Evolutionary conservation across 2,797 vertebrate genomes (phyloP).

Genomic region (Hemibagrus guttatus): DNA sequence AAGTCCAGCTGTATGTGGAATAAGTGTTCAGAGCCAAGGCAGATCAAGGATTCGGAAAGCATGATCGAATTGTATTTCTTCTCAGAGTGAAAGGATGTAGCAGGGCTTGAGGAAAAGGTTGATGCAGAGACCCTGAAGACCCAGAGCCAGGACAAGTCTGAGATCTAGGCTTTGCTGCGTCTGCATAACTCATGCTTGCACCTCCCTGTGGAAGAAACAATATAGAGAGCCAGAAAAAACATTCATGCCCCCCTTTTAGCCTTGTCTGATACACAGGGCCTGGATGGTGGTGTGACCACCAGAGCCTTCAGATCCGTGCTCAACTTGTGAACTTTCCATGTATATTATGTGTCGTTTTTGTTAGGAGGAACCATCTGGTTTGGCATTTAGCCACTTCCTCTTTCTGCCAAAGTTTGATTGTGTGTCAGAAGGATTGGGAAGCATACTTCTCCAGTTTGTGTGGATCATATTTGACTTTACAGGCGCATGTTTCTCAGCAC

Average conservation of each 20-base stretch:
- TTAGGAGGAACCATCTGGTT: slow-evolving; percentile 1
- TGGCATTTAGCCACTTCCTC: slow-evolving; percentile 7
- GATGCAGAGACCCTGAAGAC: neutral
- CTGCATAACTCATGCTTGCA: neutral
- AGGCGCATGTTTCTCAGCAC: neutral
- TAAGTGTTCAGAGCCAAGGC: neutral
- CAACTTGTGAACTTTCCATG: neutral
- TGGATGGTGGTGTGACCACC: neutral
- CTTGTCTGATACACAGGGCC: neutral
- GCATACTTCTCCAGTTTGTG: neutral
- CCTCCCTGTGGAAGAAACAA: slow-evolving; percentile 13
- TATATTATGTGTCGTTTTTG: neutral
- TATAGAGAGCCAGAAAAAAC: slow-evolving; percentile 23
- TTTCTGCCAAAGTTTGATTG: slow-evolving; percentile 4
- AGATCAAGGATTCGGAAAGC: neutral
- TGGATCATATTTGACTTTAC: no score
- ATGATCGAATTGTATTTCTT: slow-evolving; percentile 17
- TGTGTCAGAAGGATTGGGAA: neutral
- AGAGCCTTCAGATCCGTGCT: neutral
- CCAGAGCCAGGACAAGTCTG: neutral
- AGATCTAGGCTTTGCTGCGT: neutral
- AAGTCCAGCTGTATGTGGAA: neutral
- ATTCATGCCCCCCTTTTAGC: neutral
- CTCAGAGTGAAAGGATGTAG: slow-evolving; percentile 15
- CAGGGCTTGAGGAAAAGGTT: neutral